phyloP scores from a whole-genome alignment of 35 echinoderm and acorn worm genomes.

The Lytechinus variegatus region DNA sequence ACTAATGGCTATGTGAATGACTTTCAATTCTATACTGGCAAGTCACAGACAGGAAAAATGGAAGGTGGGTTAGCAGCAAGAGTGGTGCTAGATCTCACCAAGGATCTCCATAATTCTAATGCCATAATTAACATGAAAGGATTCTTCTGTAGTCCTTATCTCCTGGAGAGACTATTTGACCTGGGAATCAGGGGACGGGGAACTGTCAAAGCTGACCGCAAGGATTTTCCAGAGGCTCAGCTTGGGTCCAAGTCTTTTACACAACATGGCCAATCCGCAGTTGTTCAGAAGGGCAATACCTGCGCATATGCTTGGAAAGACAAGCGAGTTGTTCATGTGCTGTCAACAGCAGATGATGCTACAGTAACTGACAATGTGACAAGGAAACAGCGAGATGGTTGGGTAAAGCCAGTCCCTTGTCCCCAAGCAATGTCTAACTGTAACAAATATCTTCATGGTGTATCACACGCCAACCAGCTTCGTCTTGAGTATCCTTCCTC shows the following conservation, averaged over 20 bases:
- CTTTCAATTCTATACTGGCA: slow-evolving; percentile 45
- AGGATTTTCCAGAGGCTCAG: slow-evolving; percentile 47
- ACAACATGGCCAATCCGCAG: slow-evolving; percentile 43
- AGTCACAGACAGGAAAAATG: slow-evolving; percentile 22
- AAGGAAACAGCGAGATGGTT: slow-evolving; percentile 36
- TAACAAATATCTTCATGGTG: slow-evolving; percentile 42
- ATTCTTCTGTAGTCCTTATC: slow-evolving; percentile 37
- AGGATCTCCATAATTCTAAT: slow-evolving; percentile 49
- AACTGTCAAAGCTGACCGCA: slow-evolving; percentile 46
- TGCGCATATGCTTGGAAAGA: slow-evolving; percentile 45
- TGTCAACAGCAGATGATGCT: slow-evolving; percentile 44
- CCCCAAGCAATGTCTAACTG: slow-evolving; percentile 38
- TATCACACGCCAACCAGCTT: slow-evolving; percentile 39
- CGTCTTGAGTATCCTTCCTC: slow-evolving; percentile 48
- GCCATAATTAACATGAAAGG: slow-evolving; percentile 46
- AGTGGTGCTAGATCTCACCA: slow-evolving; percentile 46
- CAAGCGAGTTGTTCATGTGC: slow-evolving; percentile 45
- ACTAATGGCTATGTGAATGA: slow-evolving; percentile 45
- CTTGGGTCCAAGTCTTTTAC: slow-evolving; percentile 48
- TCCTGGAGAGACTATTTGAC: slow-evolving; percentile 29
- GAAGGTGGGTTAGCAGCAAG: slow-evolving; percentile 32
- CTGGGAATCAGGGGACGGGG: slow-evolving; percentile 42
- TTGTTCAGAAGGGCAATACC: slow-evolving; percentile 43
- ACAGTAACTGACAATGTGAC: slow-evolving; percentile 49
- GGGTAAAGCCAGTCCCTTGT: slow-evolving; percentile 46